phyloP scores from a whole-genome alignment of 1,140 invertebrate species.

The Anthonomus grandis region DNA sequence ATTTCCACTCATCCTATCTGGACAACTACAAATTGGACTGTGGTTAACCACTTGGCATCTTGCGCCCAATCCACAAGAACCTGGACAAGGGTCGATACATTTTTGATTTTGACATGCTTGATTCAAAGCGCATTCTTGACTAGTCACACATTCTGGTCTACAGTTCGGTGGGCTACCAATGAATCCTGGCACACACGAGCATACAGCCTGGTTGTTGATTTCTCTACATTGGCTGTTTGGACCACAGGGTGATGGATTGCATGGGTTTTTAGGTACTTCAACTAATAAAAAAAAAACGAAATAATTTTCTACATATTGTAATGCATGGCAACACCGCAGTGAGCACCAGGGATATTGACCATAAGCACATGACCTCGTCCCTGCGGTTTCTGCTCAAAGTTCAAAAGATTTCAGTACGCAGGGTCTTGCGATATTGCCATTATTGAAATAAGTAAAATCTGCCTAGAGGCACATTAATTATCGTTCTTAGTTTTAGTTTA shows the following conservation, averaged over 20 bases:
- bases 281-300: constrained; percentile 53
- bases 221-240: constrained; percentile 71
- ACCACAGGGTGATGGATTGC: constrained; percentile 71
- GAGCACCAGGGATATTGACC: too few relatives aligned
- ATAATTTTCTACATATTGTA: too few relatives aligned
- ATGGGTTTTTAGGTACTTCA: constrained; percentile 55
- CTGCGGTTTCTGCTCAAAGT: too few relatives aligned
- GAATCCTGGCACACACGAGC: constrained; percentile 67
- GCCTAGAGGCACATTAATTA: neutral
- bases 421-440: too few relatives aligned
- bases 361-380: too few relatives aligned
- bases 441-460: too few relatives aligned
- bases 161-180: constrained; percentile 71
- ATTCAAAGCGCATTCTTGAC: constrained; percentile 66
- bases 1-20: constrained; percentile 68
- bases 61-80: constrained; percentile 70
- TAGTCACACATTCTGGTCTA: constrained; percentile 71
- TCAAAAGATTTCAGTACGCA: too few relatives aligned
- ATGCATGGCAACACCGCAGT: too few relatives aligned
- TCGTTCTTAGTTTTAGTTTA: neutral
- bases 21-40: constrained; percentile 67
- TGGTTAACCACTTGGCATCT: constrained; percentile 64
- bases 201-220: constrained; percentile 65
- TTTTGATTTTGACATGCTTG: constrained; percentile 74
- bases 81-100: constrained; percentile 75